Percentiles rank a stretch among this genome's conserved stretches.
These are phyloP conservation scores for Petrocephalus sullivani DNA, from an alignment of 2,797 vertebrate genomes.

Conservation along the genomic window DNA sequence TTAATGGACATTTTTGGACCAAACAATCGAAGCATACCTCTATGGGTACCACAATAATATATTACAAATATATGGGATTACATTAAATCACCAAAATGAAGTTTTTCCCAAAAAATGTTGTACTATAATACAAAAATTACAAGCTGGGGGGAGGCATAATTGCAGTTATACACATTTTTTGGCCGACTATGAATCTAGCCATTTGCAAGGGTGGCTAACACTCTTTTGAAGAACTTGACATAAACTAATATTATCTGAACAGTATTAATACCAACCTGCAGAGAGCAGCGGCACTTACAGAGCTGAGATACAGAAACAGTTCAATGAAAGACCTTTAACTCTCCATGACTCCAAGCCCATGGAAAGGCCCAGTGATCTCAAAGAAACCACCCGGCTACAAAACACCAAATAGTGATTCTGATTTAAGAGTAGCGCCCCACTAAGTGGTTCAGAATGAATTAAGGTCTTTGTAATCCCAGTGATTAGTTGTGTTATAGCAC, in stretches of 20 bases:
- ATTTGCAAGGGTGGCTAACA: background rate
- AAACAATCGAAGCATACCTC: background rate
- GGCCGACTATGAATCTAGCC: background rate
- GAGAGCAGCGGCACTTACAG: background rate
- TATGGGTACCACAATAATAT: background rate
- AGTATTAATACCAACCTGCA: background rate
- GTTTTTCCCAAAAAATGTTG: background rate
- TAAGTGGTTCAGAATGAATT: background rate
- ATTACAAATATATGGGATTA: background rate
- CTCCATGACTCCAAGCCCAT: background rate
- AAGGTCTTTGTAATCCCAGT: background rate
- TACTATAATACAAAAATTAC: background rate
- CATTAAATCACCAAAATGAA: background rate
- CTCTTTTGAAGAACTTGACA: background rate
- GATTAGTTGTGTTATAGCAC: background rate
- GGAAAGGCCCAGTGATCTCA: background rate
- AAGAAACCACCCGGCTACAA: background rate
- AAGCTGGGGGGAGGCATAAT: background rate
- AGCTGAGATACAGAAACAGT: background rate
- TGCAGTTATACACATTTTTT: background rate
- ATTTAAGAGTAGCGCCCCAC: background rate
- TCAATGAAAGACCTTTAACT: background rate
- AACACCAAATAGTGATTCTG: background rate
- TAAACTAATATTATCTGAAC: background rate
- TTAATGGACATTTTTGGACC: background rate